phyloP scores from a whole-genome alignment of 2,888 invertebrate species.

The Philaethria dido region DNA sequence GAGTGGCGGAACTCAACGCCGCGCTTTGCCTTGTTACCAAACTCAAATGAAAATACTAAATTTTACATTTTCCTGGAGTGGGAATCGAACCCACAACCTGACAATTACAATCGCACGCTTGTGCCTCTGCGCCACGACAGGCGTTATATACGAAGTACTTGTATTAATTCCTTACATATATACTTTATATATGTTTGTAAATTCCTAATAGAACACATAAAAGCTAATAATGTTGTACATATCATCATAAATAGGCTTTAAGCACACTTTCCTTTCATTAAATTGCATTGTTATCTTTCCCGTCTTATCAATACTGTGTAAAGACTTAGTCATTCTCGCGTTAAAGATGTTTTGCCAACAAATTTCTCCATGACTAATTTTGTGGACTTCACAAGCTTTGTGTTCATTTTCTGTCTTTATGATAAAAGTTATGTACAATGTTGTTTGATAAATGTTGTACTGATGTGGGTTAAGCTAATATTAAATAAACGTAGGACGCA shows the following conservation, averaged over 20 bases:
- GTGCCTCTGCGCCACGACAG: too few species aligned
- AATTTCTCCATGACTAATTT: constrained; percentile 41
- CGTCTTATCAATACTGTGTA: constrained; percentile 22
- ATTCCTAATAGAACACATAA: neutral
- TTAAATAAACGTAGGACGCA: neutral
- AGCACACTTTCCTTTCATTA: neutral
- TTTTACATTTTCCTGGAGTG: too few species aligned
- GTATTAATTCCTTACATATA: too few species aligned
- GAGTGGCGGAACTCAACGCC: too few species aligned
- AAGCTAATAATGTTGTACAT: neutral
- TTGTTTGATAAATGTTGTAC: constrained; percentile 1
- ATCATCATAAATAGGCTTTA: neutral
- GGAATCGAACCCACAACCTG: too few species aligned
- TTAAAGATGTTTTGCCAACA: constrained; percentile 35
- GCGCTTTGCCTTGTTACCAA: too few species aligned
- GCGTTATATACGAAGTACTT: too few species aligned
- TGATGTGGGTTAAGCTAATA: constrained; percentile 6
- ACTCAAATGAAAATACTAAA: too few species aligned
- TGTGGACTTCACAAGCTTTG: constrained; percentile 15
- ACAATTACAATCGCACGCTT: too few species aligned
- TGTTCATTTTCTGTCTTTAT: neutral
- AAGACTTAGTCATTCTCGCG: constrained; percentile 27
- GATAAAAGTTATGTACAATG: constrained; percentile 7
- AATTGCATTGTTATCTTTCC: constrained; percentile 10
- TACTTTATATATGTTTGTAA: too few species aligned